A percentile compares a stretch with the other conserved stretches of the same genome.
phyloP scores from a whole-genome alignment of 1,140 invertebrate species.

The Parasteatoda tepidariorum region DNA sequence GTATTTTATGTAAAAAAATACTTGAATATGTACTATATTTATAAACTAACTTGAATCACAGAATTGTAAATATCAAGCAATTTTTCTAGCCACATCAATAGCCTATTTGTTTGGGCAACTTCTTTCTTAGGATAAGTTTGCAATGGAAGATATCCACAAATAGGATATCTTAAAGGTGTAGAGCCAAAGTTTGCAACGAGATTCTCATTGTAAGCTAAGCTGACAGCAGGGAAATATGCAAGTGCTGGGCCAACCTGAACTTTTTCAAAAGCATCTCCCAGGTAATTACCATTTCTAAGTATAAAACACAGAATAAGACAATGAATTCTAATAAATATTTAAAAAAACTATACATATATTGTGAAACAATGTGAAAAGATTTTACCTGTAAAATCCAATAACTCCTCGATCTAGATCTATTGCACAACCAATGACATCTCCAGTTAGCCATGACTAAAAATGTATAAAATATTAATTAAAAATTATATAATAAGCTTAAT shows the following conservation, averaged over 20 bases:
- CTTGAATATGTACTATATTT: not conserved
- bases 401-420: slow-evolving; percentile 79
- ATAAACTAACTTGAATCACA: slow-evolving; percentile 63
- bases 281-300: slow-evolving; percentile 78
- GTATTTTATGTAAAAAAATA: not conserved
- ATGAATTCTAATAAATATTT: not conserved
- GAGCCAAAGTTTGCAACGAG: slow-evolving; percentile 84
- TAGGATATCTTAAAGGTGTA: slow-evolving; percentile 78
- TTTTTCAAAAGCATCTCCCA: slow-evolving; percentile 81
- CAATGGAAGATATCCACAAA: slow-evolving; percentile 76
- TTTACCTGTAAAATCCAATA: slow-evolving; percentile 72
- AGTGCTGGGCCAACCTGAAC: slow-evolving; percentile 78
- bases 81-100: slow-evolving; percentile 74
- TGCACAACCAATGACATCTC: slow-evolving; percentile 84
- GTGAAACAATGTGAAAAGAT: not conserved
- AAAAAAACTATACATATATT: not conserved
- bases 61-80: slow-evolving; percentile 70
- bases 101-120: slow-evolving; percentile 71
- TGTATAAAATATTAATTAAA: slow-evolving; percentile 29
- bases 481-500: too few relatives aligned
- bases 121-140: slow-evolving; percentile 71
- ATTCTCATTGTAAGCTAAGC: slow-evolving; percentile 79
- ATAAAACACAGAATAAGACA: not conserved
- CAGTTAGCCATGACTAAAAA: slow-evolving; percentile 76
- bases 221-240: slow-evolving; percentile 82